Evolutionary conservation across 2,888 invertebrate genomes (phyloP), one percentile per base, ranked within the genome.

Genomic region (Nymphalis polychloros): DNA sequence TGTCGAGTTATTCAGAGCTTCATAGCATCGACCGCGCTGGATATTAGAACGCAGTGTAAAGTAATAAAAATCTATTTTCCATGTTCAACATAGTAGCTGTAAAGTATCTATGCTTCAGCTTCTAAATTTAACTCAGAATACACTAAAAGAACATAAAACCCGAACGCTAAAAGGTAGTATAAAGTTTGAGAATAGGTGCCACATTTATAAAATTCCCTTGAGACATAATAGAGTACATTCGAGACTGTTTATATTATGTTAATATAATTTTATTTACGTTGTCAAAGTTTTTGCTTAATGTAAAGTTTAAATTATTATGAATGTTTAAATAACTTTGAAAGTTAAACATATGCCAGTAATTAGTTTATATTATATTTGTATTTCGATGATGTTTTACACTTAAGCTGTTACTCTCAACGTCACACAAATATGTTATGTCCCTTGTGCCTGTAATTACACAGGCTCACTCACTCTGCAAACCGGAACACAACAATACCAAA

Each of bases 121-220:
- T 53, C 23, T 27, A 53, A 16, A 52, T 23, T 47, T 46, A 60
- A 46, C 60, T 64, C 57, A 47, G 52, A 47, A 46, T 60, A 52
- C 59, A 60, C 49, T 47, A 46, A 66, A 52, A 52, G 52, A 60
- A 66, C 53, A 66, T 65, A 65, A 65, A 60, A 66, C 47, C 57
- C 57, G 55, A 66, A 66, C 65, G 65, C 60, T 66, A 66, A 66
- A 66, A 66, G 65, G 65, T 50, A 52, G 50, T 57, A 60, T 59
- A 65, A 65, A 65, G 59, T 60, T 66, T 41, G 53, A 61, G 65
- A 66, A 66, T 66, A 59, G 52, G 65, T 52, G 60, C 59, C 49
- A 59, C 64, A 50, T 66, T 66, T 59, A 47, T 66, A 60, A 53
- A 66, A 52, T 52, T 60, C 65, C 59, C 65, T 60, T 60, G 47